Conservation (phyloP, 64 coral and sea anemone genomes). For the Catalaphyllia jardinei region DNA sequence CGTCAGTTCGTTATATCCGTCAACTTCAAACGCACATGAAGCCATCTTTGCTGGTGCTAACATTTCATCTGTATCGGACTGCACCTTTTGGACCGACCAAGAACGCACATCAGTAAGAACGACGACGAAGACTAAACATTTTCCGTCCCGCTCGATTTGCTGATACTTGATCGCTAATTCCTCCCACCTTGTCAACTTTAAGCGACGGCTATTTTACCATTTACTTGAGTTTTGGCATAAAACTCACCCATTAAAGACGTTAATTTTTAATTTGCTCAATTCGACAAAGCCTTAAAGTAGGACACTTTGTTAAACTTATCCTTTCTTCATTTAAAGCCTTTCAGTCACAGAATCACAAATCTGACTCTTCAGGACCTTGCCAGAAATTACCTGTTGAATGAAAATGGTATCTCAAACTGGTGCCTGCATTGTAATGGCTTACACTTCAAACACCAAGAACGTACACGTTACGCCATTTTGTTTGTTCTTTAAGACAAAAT, state of each 20-base stretch:
- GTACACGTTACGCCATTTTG: slow-evolving; percentile 1
- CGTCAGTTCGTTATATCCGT: background rate
- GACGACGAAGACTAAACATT: background rate
- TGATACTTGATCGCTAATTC: background rate
- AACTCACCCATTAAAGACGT: background rate
- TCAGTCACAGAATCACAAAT: background rate
- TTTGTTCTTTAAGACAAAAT: background rate
- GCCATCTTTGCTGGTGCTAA: too few species aligned
- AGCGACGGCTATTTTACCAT: background rate
- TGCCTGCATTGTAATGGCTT: slow-evolving; percentile 17
- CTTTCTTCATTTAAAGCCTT: background rate
- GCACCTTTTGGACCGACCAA: too few species aligned
- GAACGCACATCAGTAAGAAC: too few species aligned
- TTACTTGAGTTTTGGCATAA: background rate
- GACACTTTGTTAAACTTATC: background rate
- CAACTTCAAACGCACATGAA: background rate
- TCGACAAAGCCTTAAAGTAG: background rate
- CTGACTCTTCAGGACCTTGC: slow-evolving; percentile 9
- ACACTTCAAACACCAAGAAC: background rate
- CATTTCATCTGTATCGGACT: too few species aligned
- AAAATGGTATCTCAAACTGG: slow-evolving; percentile 21
- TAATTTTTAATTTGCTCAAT: background rate
- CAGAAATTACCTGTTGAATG: slow-evolving; percentile 2
- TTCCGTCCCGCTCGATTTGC: background rate
- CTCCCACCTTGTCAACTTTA: background rate